Evolutionary conservation across 2,888 invertebrate species (phyloP).

Genomic region (Pimpla rufipes): DNA sequence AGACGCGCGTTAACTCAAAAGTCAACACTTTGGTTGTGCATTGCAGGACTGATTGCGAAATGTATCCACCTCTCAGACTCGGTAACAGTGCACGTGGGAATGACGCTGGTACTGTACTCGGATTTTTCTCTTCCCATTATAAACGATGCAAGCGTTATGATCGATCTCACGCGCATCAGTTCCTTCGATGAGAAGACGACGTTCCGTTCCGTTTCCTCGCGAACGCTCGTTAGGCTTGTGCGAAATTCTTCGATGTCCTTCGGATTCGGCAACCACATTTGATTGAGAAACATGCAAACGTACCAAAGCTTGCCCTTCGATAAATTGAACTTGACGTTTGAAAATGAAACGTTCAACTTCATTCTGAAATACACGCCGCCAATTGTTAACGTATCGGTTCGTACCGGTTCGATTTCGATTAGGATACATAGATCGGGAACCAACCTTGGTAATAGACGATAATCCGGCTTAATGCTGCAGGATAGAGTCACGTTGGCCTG

Average conservation of each 20-base stretch:
- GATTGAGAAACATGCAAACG: constrained; percentile 88
- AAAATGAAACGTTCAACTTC: constrained; percentile 91
- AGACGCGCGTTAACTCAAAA: too few species aligned
- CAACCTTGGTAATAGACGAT: constrained; percentile 89
- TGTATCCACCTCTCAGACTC: constrained; percentile 78
- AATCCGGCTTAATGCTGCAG: constrained; percentile 91
- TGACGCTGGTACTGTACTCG: constrained; percentile 72
- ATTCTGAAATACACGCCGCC: constrained; percentile 86
- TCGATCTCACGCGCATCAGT: constrained; percentile 74
- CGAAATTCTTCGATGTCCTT: constrained; percentile 75
- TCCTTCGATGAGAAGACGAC: constrained; percentile 69
- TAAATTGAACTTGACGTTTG: constrained; percentile 91
- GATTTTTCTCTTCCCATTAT: constrained; percentile 73
- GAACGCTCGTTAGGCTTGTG: constrained; percentile 66
- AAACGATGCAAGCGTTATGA: constrained; percentile 78
- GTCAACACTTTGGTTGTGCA: background rate
- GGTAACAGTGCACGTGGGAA: constrained; percentile 73
- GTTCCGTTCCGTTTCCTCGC: constrained; percentile 64
- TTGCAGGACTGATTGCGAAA: background rate
- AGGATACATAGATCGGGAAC: background rate
- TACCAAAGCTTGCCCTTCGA: constrained; percentile 90
- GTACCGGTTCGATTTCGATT: background rate
- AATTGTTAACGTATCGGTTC: background rate
- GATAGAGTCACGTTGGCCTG: constrained; percentile 89
- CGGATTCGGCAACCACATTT: constrained; percentile 85